A percentile compares a stretch with the other conserved stretches of the same genome.
Conservation (phyloP, 2,888 invertebrate species). For the Drosophila meridionalis region DNA sequence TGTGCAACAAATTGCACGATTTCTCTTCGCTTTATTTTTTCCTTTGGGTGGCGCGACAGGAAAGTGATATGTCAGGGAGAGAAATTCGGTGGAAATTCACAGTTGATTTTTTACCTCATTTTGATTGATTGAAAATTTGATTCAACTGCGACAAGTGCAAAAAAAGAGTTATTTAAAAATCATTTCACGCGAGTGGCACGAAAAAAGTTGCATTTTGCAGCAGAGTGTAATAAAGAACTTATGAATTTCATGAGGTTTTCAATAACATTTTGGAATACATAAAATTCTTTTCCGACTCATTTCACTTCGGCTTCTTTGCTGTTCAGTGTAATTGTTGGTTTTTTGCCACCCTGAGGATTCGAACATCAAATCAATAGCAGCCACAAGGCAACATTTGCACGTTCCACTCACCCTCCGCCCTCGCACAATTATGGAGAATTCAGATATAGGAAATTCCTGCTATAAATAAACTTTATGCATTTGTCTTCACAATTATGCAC, state of each 20-base stretch:
- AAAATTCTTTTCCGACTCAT: neutral
- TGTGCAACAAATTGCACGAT: neutral
- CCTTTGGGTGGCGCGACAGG: neutral
- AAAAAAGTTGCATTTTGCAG: neutral
- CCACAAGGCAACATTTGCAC: conserved; percentile 8
- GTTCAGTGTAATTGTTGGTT: neutral
- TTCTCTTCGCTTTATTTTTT: neutral
- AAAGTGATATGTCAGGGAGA: neutral
- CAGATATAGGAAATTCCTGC: conserved; percentile 23
- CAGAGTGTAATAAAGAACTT: neutral
- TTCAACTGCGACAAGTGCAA: neutral
- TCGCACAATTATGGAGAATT: conserved; percentile 12
- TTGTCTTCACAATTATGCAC: conserved; percentile 9
- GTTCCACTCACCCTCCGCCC: neutral
- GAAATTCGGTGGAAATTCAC: neutral
- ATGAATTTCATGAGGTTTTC: neutral
- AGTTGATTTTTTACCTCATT: conserved; percentile 3
- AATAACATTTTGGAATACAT: neutral
- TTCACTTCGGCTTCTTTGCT: neutral
- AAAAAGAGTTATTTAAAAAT: neutral
- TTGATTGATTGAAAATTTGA: neutral
- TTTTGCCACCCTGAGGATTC: neutral
- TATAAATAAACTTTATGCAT: conserved; percentile 14
- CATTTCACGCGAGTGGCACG: neutral
- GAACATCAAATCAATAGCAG: neutral